Evolutionary conservation across 1,140 invertebrate genomes (phyloP), one percentile per base, ranked within the genome.

Genomic region (Pseudoatta argentina): DNA sequence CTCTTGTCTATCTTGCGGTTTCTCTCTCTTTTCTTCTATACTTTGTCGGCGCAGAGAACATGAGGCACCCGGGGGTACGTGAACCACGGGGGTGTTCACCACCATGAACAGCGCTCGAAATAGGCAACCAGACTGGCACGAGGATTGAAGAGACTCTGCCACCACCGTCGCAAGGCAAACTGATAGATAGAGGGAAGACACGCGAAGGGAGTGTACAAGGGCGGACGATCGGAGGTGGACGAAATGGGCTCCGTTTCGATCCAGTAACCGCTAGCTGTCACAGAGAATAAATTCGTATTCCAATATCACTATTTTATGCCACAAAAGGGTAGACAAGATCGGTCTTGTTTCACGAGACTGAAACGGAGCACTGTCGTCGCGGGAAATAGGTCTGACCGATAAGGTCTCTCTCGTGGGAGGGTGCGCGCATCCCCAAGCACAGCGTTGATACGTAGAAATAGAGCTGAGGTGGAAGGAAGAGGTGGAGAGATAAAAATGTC

Each of bases 41-140:
- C 44, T 21, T 14, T 14, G 59, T 44, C 57, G 51, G 57, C 14
- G 53, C 48, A 27, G 48, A 27, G 21, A 34, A 69, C 55, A 79
- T 39, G 57, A 63, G 63, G 34, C 27, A 21, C 14, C 30, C n/a
- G 48, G 59, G 27, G 64, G 44, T 57, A 71, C 59, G 77, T 81
- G 55, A 53, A 81, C 57, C 57, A 71, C 39, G 48, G 67, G 88
- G 85, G 71, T 88, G 44, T 82, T 77, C 87, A 72, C 87, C 77
- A 69, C 87, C 77, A 69, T 87, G 79, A 89, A 87, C 82, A 90
- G 91, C 91, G 92, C 89, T 89, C 92, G 81, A 89, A 86, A 87
- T 89, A 92, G 91, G 87, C 91, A 93, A 91, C 91, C 91, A 89
- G 89, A 93, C 91, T 92, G 69, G 18, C 73, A 12, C 34, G 63